Evolutionary conservation across 2,113 vertebrate species (phyloP).

Genomic region (Amphiprion ocellaris): DNA sequence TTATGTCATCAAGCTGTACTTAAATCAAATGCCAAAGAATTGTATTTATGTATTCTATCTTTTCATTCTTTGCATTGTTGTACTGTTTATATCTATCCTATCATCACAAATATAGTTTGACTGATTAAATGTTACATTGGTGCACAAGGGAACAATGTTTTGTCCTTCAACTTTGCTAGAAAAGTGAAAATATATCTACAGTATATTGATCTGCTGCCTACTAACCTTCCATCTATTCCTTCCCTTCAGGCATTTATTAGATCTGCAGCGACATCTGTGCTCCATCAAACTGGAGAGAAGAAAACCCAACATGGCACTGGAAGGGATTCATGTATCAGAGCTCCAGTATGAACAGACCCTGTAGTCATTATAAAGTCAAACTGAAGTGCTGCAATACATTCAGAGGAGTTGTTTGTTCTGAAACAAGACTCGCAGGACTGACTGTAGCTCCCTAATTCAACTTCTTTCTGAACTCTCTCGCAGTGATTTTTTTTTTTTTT

Average conservation of each 20-base stretch:
- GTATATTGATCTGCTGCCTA: neutral
- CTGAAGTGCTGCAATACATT: neutral
- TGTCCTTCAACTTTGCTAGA: neutral
- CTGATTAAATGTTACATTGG: neutral
- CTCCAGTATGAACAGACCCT: neutral
- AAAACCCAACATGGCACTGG: neutral
- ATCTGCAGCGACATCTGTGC: neutral
- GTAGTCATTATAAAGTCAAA: neutral
- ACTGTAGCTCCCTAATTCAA: neutral
- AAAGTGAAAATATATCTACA: neutral
- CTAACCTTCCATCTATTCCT: slow-evolving; percentile 6
- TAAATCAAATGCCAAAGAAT: no score
- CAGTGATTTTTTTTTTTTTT: neutral
- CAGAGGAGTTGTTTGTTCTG: slow-evolving; percentile 8
- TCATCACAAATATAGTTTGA: neutral
- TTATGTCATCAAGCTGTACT: no score
- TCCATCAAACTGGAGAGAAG: slow-evolving; percentile 3
- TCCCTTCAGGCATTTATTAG: neutral
- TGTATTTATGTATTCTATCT: no score
- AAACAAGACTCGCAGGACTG: neutral
- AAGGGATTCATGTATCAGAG: neutral
- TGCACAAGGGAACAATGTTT: neutral
- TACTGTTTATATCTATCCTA: neutral
- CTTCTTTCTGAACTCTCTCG: slow-evolving; percentile 11
- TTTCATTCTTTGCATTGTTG: no score